phyloP scores from a whole-genome alignment of 37 sponge, comb jelly and placozoan genomes.

The Tethya wilhelma region DNA sequence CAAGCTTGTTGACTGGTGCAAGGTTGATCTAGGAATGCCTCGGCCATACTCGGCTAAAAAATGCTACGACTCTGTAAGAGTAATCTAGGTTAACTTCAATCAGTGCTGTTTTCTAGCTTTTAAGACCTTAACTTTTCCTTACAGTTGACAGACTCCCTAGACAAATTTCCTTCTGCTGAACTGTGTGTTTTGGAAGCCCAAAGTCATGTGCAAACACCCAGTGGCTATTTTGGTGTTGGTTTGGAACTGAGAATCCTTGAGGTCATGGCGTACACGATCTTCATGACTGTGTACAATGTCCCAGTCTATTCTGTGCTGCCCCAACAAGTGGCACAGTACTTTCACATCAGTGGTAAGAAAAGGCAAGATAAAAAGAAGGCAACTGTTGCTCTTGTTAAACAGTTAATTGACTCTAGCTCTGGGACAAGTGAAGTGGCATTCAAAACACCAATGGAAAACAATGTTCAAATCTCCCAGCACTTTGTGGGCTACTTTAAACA shows the following conservation, averaged over 20 bases:
- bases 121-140: no score
- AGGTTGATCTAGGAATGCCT: conserved; percentile 5
- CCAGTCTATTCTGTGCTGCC: conserved; percentile 21
- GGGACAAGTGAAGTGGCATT: background rate
- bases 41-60: conserved; percentile 8
- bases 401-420: background rate
- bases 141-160: conserved; percentile 18
- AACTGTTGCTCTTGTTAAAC: background rate
- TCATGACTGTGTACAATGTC: background rate
- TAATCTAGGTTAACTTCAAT: no score
- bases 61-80: conserved; percentile 10
- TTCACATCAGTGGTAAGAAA: conserved; percentile 21
- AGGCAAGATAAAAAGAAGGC: background rate
- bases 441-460: conserved; percentile 20
- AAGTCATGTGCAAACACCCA: conserved; percentile 14
- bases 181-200: conserved; percentile 48
- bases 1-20: conserved; percentile 3
- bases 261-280: conserved; percentile 22
- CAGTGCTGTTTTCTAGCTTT: no score
- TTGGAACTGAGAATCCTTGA: conserved; percentile 45
- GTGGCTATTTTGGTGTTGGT: conserved; percentile 46
- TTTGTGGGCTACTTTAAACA: background rate
- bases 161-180: conserved; percentile 28
- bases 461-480: background rate
- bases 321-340: conserved; percentile 20